Evolutionary conservation across 64 coral and sea anemone genomes (phyloP).

Genomic region (Porites lutea): DNA sequence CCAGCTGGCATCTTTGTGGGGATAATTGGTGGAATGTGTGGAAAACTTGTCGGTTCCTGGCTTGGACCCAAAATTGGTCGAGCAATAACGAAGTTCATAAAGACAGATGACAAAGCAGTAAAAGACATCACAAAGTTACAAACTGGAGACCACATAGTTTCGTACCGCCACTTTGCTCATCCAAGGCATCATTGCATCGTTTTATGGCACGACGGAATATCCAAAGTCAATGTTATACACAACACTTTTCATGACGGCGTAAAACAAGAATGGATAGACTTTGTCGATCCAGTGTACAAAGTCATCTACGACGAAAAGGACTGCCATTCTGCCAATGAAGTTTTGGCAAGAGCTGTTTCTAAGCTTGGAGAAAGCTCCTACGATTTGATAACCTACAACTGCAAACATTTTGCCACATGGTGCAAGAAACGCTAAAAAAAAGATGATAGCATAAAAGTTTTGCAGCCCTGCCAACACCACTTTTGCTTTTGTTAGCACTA

Average conservation of each 20-base stretch:
- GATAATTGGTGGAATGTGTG: constrained; percentile 12
- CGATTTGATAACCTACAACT: constrained; percentile 47
- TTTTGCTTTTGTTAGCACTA: background rate
- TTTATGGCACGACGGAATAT: constrained; percentile 32
- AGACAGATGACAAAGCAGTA: constrained; percentile 40
- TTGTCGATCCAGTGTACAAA: constrained; percentile 51
- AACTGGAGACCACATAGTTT: constrained; percentile 53
- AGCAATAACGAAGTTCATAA: constrained; percentile 18
- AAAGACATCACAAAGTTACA: constrained; percentile 23
- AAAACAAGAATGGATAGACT: constrained; percentile 37
- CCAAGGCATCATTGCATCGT: constrained; percentile 60
- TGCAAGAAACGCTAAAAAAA: constrained; percentile 48
- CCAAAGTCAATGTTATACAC: constrained; percentile 51
- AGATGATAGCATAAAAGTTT: background rate
- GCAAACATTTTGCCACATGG: constrained; percentile 62
- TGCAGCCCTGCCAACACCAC: background rate
- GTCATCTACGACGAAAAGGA: constrained; percentile 37
- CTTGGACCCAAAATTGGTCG: constrained; percentile 17
- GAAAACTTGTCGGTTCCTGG: constrained; percentile 19
- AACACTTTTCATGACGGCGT: constrained; percentile 42
- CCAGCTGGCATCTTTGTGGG: constrained; percentile 14
- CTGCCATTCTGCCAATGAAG: constrained; percentile 8
- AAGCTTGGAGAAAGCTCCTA: constrained; percentile 45
- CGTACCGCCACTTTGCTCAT: constrained; percentile 38
- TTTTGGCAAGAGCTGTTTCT: constrained; percentile 49